A percentile compares a stretch with the other conserved stretches of the same genome.
Conservation (phyloP, 2,113 vertebrate genomes). For the Pundamilia nyererei region DNA sequence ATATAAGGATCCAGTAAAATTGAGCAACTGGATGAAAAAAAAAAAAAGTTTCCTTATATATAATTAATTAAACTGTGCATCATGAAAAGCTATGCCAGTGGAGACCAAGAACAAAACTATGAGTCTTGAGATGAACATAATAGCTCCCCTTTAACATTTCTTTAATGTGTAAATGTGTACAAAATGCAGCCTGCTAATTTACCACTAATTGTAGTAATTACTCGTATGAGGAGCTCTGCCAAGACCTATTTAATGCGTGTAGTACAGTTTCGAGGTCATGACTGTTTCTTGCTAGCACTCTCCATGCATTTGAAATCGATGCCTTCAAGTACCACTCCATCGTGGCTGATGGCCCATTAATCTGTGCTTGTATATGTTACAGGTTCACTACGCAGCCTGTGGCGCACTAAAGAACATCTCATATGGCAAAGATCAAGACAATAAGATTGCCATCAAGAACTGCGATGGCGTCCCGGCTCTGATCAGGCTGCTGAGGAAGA, state of each 20-base stretch:
- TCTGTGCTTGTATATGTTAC: not conserved
- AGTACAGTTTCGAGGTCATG: not conserved
- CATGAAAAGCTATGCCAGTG: rapidly evolving
- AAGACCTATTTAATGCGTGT: not conserved
- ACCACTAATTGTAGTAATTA: not conserved
- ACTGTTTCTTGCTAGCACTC: not conserved
- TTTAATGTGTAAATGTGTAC: not conserved
- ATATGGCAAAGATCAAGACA: slow-evolving; percentile 87
- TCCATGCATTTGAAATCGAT: not conserved
- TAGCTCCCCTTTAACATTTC: not conserved
- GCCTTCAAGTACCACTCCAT: not conserved
- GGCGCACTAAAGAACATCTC: slow-evolving; percentile 97
- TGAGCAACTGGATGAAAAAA: not conserved
- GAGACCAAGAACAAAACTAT: not conserved
- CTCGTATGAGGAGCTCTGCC: not conserved
- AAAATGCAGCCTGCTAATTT: not conserved
- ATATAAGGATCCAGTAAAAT: not conserved
- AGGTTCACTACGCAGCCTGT: slow-evolving; percentile 84
- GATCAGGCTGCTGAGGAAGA: slow-evolving; percentile 84
- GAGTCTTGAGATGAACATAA: not conserved
- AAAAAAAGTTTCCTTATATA: not conserved
- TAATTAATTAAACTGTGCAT: not conserved
- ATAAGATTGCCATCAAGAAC: slow-evolving; percentile 97
- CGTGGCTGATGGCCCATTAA: not conserved
- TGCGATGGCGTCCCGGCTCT: slow-evolving; percentile 90